These are phyloP conservation scores for Chanos chanos DNA, from an alignment of 2,797 vertebrate genomes.

Conservation along the genomic window DNA sequence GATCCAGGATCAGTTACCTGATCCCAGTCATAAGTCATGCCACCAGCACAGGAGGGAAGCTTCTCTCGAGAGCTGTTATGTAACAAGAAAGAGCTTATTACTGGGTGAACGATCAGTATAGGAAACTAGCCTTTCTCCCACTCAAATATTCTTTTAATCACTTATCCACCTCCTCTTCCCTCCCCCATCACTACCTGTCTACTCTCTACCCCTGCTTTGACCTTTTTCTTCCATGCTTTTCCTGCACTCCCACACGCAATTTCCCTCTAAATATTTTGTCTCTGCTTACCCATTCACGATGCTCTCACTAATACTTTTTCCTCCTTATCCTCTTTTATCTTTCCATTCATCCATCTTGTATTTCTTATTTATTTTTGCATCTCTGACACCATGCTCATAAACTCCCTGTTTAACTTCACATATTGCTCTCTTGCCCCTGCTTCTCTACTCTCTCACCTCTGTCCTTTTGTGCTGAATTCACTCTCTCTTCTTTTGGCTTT, in stretches of 20 bases:
- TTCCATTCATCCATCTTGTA: not conserved
- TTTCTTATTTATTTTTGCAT: conserved; percentile 1
- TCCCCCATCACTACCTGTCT: not conserved
- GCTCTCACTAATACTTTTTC: not conserved
- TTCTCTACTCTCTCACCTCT: conserved; percentile 18
- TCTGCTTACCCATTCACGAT: conserved; percentile 11
- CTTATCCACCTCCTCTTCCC: no score
- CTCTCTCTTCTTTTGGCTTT: conserved; percentile 64
- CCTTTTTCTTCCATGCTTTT: not conserved
- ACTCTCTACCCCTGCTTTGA: not conserved
- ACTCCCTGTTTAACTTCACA: conserved; percentile 8
- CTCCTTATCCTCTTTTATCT: conserved; percentile 1
- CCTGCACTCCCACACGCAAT: no score
- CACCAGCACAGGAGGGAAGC: no score
- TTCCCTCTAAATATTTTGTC: conserved; percentile 6
- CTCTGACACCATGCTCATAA: conserved; percentile 23
- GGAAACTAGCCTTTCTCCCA: no score
- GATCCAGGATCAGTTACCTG: conserved; percentile 12
- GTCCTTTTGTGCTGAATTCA: conserved; percentile 68
- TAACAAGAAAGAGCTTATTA: no score
- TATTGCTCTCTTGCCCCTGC: conserved; percentile 25
- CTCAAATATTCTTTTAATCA: no score
- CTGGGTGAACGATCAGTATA: no score
- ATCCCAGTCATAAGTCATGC: no score
- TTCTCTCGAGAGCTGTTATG: no score